Evolutionary conservation across 2,888 invertebrate species (phyloP), one percentile per base, ranked within the genome.

Genomic region (Hoplodrina blanda): DNA sequence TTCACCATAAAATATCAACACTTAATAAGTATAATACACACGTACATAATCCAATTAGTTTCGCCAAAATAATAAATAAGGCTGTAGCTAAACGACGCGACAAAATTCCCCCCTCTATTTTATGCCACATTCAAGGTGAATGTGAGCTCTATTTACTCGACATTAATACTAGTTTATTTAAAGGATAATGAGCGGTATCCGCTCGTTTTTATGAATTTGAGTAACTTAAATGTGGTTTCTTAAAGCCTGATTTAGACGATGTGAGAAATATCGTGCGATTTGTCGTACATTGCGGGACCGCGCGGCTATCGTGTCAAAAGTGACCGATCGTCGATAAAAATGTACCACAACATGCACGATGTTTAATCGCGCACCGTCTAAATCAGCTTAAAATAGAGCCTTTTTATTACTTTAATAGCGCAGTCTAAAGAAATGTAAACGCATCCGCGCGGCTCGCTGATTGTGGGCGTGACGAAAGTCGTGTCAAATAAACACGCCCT

Each of bases 11-110:
- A 62, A 73, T 56, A 62, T 63, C 46, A 50, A 66, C 53, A 72
- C 56, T 73, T 76, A 78, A 69, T 69, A 64, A 67, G 13, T 54
- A 49, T 49, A 59, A 15, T 60, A 37, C 15, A 63, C 37, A 71
- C 73, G 71, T 79, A 65, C 25, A 69, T 73, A 82, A 73, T 79
- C 59, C 44, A 73, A 67, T 82, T 73, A 64, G 76, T 69, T 76
- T 76, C 76, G 67, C 62, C 53, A 53, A 46, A 71, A 71, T 59
- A 57, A 62, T 74, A 78, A 62, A 50, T 73, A 76, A 71, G 33
- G 75, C 44, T 74, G 56, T 25, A 56, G 65, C 44, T 19, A 56
- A 25, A 25, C 5, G 15, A 44, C 3, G 41, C 11, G 19, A 50
- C 19, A 52, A 33, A 4, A 6, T 56, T 50, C 17, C 17, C 1